phyloP scores from a whole-genome alignment of 2,888 invertebrate species.

The Ormyrus labotus region DNA sequence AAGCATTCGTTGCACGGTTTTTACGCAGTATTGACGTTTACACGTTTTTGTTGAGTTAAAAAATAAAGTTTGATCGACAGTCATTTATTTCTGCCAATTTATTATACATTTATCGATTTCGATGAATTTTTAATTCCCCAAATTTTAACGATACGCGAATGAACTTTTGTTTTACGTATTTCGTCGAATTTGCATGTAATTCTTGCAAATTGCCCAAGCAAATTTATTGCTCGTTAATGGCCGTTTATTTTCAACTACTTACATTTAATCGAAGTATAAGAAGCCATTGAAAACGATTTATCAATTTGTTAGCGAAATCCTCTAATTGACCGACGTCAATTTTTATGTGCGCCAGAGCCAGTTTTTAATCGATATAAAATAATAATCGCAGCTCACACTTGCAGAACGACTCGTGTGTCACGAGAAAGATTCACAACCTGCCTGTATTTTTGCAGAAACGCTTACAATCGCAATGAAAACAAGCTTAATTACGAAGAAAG shows the following conservation, averaged over 20 bases:
- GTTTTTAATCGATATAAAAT: slow-evolving; percentile 8
- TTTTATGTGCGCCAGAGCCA: neutral
- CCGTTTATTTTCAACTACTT: slow-evolving; percentile 64
- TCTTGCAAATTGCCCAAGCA: slow-evolving; percentile 63
- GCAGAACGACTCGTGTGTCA: neutral
- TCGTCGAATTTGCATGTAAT: slow-evolving; percentile 50
- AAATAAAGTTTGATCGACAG: too few relatives aligned
- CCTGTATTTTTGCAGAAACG: neutral
- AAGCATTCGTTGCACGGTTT: too few relatives aligned
- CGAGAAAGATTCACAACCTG: neutral
- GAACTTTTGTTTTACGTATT: neutral
- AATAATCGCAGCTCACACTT: neutral
- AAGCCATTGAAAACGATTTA: slow-evolving; percentile 37
- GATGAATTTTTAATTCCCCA: too few relatives aligned
- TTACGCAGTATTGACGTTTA: too few relatives aligned
- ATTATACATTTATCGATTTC: too few relatives aligned
- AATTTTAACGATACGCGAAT: neutral
- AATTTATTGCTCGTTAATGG: slow-evolving; percentile 67
- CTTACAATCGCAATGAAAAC: too few relatives aligned
- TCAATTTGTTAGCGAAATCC: slow-evolving; percentile 62
- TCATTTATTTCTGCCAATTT: too few relatives aligned
- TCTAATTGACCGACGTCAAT: slow-evolving; percentile 33
- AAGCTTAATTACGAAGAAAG: too few relatives aligned
- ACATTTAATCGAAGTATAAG: slow-evolving; percentile 62
- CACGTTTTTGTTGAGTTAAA: too few relatives aligned